phyloP scores from a whole-genome alignment of 2,888 invertebrate genomes.

The Nebria salina region DNA sequence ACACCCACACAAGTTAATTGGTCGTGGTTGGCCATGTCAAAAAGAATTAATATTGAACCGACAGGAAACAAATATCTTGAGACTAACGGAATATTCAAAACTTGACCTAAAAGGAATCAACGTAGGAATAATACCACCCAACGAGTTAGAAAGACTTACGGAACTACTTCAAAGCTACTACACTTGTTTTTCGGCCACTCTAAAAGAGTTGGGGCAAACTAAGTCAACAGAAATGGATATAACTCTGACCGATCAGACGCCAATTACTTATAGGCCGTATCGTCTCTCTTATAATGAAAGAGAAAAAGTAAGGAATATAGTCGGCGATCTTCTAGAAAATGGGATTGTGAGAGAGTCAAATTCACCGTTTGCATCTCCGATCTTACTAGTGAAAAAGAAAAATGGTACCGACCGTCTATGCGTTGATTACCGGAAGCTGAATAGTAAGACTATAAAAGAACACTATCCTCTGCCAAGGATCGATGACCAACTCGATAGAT shows the following conservation, averaged over 20 bases:
- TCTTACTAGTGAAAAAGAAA: slow-evolving; percentile 48
- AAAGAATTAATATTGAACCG: too few species aligned
- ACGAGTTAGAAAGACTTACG: too few species aligned
- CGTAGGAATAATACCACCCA: too few species aligned
- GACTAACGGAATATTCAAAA: too few species aligned
- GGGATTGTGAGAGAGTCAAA: slow-evolving; percentile 48
- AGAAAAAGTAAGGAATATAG: slow-evolving; percentile 43
- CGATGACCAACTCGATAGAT: slow-evolving; percentile 50
- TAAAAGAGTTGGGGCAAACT: too few species aligned
- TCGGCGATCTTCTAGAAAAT: slow-evolving; percentile 46
- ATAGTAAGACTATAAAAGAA: slow-evolving; percentile 51
- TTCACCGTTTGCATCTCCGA: slow-evolving; percentile 49
- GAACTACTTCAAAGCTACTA: too few species aligned
- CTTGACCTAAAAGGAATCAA: too few species aligned
- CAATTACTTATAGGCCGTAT: slow-evolving; percentile 49
- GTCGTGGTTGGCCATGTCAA: too few species aligned
- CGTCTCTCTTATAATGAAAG: slow-evolving; percentile 49
- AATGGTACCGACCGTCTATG: slow-evolving; percentile 48
- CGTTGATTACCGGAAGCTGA: slow-evolving; percentile 52
- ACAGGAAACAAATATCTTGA: too few species aligned
- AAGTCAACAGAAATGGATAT: too few species aligned
- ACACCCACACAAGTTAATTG: too few species aligned
- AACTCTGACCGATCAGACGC: slow-evolving; percentile 10
- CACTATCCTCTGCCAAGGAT: slow-evolving; percentile 52
- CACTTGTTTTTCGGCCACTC: too few species aligned